Percentiles rank a stretch among this genome's conserved stretches.
Evolutionary conservation across 2,797 vertebrate species (phyloP).

Genomic region (Nyctalus aviator): DNA sequence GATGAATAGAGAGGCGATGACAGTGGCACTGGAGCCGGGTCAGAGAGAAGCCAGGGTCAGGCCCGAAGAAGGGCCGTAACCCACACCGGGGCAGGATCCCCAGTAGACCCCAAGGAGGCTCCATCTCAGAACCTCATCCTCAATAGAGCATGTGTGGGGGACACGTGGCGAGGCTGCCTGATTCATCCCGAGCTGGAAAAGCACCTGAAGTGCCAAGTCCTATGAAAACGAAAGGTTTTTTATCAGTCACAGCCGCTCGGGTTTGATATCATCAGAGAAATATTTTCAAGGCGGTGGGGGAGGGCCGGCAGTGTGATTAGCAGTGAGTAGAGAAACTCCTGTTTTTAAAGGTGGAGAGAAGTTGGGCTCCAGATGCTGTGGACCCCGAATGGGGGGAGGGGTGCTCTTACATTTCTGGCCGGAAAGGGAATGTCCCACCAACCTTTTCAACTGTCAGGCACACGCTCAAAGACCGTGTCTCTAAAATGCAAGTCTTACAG

Average conservation of each 20-base stretch:
- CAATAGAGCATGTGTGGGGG: not conserved
- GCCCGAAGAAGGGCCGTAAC: not conserved
- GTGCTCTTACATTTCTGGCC: not conserved
- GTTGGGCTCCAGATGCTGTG: not conserved
- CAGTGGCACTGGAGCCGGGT: not conserved
- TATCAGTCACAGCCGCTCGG: conserved; percentile 31
- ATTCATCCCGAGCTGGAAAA: conserved; percentile 39
- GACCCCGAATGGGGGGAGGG: not conserved
- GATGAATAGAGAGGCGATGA: not conserved
- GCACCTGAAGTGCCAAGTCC: conserved; percentile 43
- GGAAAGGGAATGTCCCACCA: not conserved
- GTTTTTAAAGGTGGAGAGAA: not conserved
- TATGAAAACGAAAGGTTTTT: conserved; percentile 44
- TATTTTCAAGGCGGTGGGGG: not conserved
- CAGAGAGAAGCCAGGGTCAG: not conserved
- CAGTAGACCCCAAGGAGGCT: not conserved
- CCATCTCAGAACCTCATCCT: not conserved
- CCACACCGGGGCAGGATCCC: not conserved
- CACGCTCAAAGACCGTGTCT: not conserved
- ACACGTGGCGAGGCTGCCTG: not conserved
- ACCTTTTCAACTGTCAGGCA: not conserved
- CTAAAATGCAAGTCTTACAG: not conserved
- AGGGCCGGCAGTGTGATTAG: not conserved
- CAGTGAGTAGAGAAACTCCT: not conserved
- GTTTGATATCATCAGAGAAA: conserved; percentile 49